A percentile compares a stretch with the other conserved stretches of the same genome.
phyloP scores from a whole-genome alignment of 2,797 vertebrate species.

The Onychomys torridus region DNA sequence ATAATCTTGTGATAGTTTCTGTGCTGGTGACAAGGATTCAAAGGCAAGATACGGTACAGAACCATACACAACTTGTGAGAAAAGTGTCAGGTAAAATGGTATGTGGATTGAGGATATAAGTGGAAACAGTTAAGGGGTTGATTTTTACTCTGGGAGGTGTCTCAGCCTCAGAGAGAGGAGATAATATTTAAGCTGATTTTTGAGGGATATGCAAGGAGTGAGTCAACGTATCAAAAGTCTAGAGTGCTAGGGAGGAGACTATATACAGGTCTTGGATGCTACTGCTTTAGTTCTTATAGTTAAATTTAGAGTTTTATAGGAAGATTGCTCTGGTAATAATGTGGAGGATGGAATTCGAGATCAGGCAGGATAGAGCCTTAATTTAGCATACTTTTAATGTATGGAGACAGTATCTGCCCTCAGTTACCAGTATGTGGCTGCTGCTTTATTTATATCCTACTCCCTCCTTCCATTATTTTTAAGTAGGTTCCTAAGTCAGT shows the following conservation, averaged over 20 bases:
- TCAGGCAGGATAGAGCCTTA: conserved; percentile 40
- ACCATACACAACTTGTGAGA: not conserved
- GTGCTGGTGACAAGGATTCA: conserved; percentile 11
- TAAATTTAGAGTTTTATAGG: conserved; percentile 51
- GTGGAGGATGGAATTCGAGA: not conserved
- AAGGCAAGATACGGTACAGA: conserved; percentile 41
- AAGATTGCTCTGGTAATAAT: conserved; percentile 6
- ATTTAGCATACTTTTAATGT: conserved; percentile 49
- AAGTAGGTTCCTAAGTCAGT: conserved; percentile 44
- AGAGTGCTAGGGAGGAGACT: not conserved
- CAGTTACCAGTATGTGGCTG: conserved; percentile 13
- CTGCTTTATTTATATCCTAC: conserved; percentile 4
- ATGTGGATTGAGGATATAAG: not conserved
- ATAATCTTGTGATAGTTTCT: not conserved
- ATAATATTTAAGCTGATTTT: conserved; percentile 24
- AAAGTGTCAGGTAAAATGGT: conserved; percentile 39
- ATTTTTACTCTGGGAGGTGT: conserved; percentile 8
- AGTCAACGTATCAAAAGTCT: conserved; percentile 54
- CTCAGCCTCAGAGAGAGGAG: not conserved
- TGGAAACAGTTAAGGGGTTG: not conserved
- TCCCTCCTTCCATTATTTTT: conserved; percentile 52
- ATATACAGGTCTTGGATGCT: conserved; percentile 3
- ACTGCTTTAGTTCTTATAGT: conserved; percentile 28
- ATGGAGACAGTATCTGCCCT: conserved; percentile 22
- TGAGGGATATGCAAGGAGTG: not conserved